Percentiles rank a stretch among this genome's conserved stretches.
Evolutionary conservation across 2,888 invertebrate genomes (phyloP).

Genomic region (Rhaphigaster nebulosa): DNA sequence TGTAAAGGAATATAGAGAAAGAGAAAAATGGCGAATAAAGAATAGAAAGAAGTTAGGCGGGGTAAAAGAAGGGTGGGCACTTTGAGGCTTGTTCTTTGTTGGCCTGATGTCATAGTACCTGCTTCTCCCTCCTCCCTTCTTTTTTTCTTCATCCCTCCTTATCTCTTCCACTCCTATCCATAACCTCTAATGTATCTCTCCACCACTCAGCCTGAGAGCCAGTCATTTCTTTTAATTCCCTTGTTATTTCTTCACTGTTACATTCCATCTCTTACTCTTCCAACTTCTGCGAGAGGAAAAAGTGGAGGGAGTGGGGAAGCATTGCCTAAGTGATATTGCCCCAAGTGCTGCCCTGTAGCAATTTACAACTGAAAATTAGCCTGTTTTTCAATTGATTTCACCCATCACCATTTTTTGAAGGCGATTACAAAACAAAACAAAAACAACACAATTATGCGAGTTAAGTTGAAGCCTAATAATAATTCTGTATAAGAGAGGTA

Average conservation of each 20-base stretch:
- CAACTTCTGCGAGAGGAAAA: conserved; percentile 10
- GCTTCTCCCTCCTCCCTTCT: neutral
- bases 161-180: conserved; percentile 35
- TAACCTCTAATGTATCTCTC: conserved; percentile 41
- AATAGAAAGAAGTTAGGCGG: conserved; percentile 27
- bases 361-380: neutral
- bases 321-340: conserved; percentile 16
- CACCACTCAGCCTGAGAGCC: conserved; percentile 30
- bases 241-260: conserved; percentile 24
- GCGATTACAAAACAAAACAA: too few species aligned
- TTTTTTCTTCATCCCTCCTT: conserved; percentile 21
- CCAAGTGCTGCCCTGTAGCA: neutral
- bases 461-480: too few species aligned
- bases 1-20: conserved; percentile 38
- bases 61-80: conserved; percentile 38
- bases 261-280: conserved; percentile 29
- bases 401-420: neutral
- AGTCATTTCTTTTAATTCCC: conserved; percentile 48
- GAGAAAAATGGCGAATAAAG: conserved; percentile 14
- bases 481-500: too few species aligned
- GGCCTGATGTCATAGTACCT: conserved; percentile 43
- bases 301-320: neutral
- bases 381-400: neutral
- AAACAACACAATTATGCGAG: too few species aligned
- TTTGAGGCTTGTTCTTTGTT: conserved; percentile 48